Base-by-base conservation (phyloP, 2,113 vertebrate species). In the Nothobranchius kuhntae region DNA sequence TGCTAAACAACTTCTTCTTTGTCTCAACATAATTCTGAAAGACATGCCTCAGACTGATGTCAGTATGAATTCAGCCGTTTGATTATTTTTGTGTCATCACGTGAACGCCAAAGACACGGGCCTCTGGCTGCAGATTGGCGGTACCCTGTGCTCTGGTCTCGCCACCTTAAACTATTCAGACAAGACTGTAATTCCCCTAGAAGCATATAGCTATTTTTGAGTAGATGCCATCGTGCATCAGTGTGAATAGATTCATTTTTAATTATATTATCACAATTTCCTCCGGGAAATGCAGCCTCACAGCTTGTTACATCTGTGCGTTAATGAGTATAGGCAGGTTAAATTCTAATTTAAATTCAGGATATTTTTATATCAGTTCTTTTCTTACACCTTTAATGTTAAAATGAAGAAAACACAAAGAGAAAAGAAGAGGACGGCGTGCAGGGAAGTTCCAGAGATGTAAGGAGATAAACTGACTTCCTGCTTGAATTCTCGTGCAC, bases 191-290 rank as follows among this genome's bases (percentile, higher is more conserved):
- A 24, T 73, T 11, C 8, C 50, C 62, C 51, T 13, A 15, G 30
- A 65, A 53, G 57, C 0, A 53, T 26, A 17, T 13, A 59, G 42
- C 47, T 65, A 60, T 65, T n/a, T 73, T 30, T 3, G 2, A 38
- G 55, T 7, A 47, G 50, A 14, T 46, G 40, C 52, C 56, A 52
- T 59, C 50, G 12, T 36, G 38, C 48, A 35, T 52, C 38, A 17
- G 7, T 73, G 26, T 59, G 21, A 59, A 50, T 57, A 12, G 42
- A 63, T 44, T 42, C 30, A 38, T 59, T 59, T 46, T 53, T 73
- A 46, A 60, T 65, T 47, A 40, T 14, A 47, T 60, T 38, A 53
- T 47, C 24, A 55, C 47, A 21, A 59, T 46, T n/a, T 10, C 55
- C 1, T 58, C 10, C 11, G 44, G 24, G 24, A 44, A 46, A 47